Evolutionary conservation across 2,113 vertebrate genomes (phyloP), one percentile per base, ranked within the genome.

Genomic region (Narcine bancroftii): DNA sequence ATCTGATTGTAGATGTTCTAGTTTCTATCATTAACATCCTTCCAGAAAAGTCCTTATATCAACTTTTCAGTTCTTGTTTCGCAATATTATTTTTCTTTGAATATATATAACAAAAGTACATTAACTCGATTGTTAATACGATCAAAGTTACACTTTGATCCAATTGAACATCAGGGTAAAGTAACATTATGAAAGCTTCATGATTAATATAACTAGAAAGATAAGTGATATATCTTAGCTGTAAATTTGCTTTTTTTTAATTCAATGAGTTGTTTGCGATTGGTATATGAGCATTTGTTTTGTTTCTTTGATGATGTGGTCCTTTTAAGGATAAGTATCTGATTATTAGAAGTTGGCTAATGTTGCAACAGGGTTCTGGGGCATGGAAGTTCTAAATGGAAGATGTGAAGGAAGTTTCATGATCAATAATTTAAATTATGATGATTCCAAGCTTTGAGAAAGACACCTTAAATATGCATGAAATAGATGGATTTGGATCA

Each of bases 1-100:
- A 19, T 89, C 85, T 66, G 85, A 66, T 87, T 29, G 83, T 89
- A 36, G 60, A 65, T 89, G 83, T 42, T 66, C 36, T 89, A 42
- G 39, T 42, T 42, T 89, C 19, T 42, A 89, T 17, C 36, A 26
- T 63, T 19, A 15, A 39, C 45, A 65, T 39, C 15, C 89, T 47
- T 3, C 9, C n/a, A n/a, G 19, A 53, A 36, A 60, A 87, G 13
- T 53, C 56, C 47, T 6, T 69, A 11, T 10, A 17, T 11, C 26
- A 91, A 17, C 89, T 6, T 47, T 21, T 29, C 7, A 36, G n/a
- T 63, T 36, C 53, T 39, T 39, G 4, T 89, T 66, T 45, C 29
- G 13, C 36, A 60, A 39, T n/a, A 45, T 39, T 42, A 65, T 45
- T 91, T 69, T 13, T 69, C 66, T 47, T 69, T 29, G 36, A 45